Conservation (phyloP, 2,113 vertebrate species). For the Caranx ignobilis region DNA sequence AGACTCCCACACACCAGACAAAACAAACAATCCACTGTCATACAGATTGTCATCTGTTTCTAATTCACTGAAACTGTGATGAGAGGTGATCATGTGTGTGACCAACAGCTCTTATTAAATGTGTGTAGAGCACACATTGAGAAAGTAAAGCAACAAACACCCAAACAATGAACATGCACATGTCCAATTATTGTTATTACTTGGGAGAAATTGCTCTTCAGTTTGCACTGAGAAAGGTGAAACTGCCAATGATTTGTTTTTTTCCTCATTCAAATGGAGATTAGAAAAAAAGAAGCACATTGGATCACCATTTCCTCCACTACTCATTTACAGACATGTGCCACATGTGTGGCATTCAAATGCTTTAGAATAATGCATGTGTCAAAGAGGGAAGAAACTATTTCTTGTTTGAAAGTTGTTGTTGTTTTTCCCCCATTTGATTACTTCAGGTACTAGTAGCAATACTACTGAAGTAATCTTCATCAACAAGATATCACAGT, state of each 20-base stretch:
- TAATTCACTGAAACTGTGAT: constrained; percentile 5
- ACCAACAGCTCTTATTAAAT: not conserved
- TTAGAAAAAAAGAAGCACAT: not conserved
- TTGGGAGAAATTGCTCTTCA: not conserved
- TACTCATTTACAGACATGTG: not conserved
- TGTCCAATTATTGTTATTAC: not conserved
- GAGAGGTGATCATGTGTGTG: not conserved
- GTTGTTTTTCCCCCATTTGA: no score
- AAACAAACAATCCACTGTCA: constrained; percentile 39
- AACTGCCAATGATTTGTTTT: not conserved
- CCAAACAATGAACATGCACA: not conserved
- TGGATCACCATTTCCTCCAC: not conserved
- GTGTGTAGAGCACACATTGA: not conserved
- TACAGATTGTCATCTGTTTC: constrained; percentile 44
- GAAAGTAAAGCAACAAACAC: constrained; percentile 6
- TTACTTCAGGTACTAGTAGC: no score
- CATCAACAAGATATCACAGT: constrained; percentile 1
- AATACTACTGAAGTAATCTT: not conserved
- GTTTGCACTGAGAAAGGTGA: not conserved
- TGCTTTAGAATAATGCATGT: not conserved
- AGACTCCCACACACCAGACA: constrained; percentile 39
- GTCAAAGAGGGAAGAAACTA: not conserved
- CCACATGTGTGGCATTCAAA: not conserved
- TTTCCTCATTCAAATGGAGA: not conserved
- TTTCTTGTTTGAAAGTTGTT: not conserved